phyloP scores from a whole-genome alignment of 2,888 invertebrate species.

The Thymelicus acteon region DNA sequence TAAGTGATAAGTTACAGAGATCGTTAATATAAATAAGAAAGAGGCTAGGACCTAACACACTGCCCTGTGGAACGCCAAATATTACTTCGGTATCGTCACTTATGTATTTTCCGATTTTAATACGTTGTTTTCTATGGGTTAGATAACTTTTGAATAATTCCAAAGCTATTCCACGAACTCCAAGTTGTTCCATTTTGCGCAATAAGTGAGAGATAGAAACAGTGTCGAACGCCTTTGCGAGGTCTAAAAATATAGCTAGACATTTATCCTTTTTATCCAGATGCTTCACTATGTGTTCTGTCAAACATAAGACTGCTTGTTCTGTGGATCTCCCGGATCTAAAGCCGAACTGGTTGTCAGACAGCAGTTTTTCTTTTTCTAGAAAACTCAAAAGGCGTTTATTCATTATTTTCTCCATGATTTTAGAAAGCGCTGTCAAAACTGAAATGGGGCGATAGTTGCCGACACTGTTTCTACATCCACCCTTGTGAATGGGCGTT shows the following conservation, averaged over 20 bases:
- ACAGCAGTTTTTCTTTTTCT: background rate
- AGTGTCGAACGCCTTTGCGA: slow-evolving; percentile 16
- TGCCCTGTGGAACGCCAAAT: slow-evolving; percentile 12
- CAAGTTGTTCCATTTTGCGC: slow-evolving; percentile 4
- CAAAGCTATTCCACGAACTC: too few relatives aligned
- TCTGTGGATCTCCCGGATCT: slow-evolving; percentile 15
- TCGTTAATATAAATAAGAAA: slow-evolving; percentile 12
- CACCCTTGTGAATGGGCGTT: slow-evolving; percentile 4
- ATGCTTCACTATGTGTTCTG: background rate
- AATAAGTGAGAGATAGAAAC: slow-evolving; percentile 4
- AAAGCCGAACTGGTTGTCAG: slow-evolving; percentile 23
- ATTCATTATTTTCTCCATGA: slow-evolving; percentile 27
- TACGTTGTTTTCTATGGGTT: background rate
- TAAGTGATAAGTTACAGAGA: background rate
- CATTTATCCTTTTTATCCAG: slow-evolving; percentile 2
- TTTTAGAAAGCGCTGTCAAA: slow-evolving; percentile 18
- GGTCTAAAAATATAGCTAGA: slow-evolving; percentile 4
- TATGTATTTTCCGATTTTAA: background rate
- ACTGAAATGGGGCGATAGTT: slow-evolving; percentile 26
- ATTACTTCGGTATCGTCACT: background rate
- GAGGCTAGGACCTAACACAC: slow-evolving; percentile 5
- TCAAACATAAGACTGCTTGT: slow-evolving; percentile 8
- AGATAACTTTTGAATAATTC: background rate
- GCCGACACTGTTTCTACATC: slow-evolving; percentile 16
- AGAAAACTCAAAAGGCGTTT: slow-evolving; percentile 13